phyloP scores from a whole-genome alignment of 2,113 vertebrate species.

The Python bivittatus region DNA sequence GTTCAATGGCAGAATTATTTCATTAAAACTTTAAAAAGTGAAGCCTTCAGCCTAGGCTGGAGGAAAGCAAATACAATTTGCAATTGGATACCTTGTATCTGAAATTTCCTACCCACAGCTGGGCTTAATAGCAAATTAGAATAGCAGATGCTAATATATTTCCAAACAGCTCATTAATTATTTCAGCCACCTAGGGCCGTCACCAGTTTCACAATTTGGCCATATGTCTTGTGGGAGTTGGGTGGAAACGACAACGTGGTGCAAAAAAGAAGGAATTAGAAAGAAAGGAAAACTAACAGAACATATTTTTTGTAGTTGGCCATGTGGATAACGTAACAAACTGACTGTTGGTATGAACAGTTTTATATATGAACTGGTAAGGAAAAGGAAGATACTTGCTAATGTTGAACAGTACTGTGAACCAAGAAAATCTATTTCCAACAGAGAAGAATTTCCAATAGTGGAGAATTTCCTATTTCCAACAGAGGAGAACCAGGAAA shows the following conservation, averaged over 20 bases:
- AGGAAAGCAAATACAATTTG: slow-evolving; percentile 19
- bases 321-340: slow-evolving; percentile 20
- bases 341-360: slow-evolving; percentile 50
- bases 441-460: too few relatives aligned
- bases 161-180: slow-evolving; percentile 65
- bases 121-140: slow-evolving; percentile 63
- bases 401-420: slow-evolving; percentile 32
- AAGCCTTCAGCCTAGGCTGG: slow-evolving; percentile 9
- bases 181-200: slow-evolving; percentile 61
- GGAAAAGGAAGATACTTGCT: slow-evolving; percentile 18
- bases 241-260: slow-evolving; percentile 1
- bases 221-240: slow-evolving; percentile 54
- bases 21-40: slow-evolving; percentile 27
- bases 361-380: not conserved
- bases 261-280: slow-evolving; percentile 21
- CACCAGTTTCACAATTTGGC: slow-evolving; percentile 59
- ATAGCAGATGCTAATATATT: slow-evolving; percentile 60
- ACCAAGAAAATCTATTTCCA: slow-evolving; percentile 33
- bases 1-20: slow-evolving; percentile 43
- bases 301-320: slow-evolving; percentile 20
- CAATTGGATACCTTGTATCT: slow-evolving; percentile 37
- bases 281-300: slow-evolving; percentile 3
- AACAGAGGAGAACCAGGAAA: slow-evolving; percentile 45
- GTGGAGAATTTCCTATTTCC: too few relatives aligned
- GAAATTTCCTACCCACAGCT: slow-evolving; percentile 47